Evolutionary conservation across 2,888 invertebrate genomes (phyloP), one percentile per base, ranked within the genome.

Genomic region (Prostheceraeus crozeri): DNA sequence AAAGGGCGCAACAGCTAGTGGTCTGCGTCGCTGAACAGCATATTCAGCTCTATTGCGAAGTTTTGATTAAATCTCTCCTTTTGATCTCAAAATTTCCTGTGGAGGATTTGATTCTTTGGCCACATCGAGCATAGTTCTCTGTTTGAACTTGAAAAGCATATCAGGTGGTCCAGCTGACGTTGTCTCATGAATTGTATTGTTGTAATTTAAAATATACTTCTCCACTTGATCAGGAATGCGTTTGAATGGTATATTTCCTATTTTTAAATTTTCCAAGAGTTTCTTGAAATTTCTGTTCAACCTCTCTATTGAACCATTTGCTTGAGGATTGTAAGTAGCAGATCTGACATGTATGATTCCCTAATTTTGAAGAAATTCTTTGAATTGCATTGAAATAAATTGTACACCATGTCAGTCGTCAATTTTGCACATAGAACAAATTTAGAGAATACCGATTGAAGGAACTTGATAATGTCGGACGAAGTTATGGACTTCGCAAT

Each of bases 291-390:
- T 54, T 54, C 28, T 54, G 33, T 46, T 54, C 4, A 52, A 21
- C 28, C 16, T 30, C 33, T 54, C 45, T 19, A 54, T 35, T 8
- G 35, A 19, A 21, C 54, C 31, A 54, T 54, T 54, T 23, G 27
- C 28, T 28, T 54, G 54, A 54, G 31, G 54, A 35, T 54, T 54
- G 54, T 54, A 54, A 54, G 33, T 54, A 27, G 54, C 31, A 25
- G 54, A 54, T 33, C 54, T 3, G 19, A 14, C 35, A 54, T 54
- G 54, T 35, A 21, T 30, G 19, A 54, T 54, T 21, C 54, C 54
- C 27, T 54, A 33, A 28, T 48, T 25, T 35, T 54, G 27, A 4
- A 54, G 14, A 35, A 54, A 54, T 33, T 54, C 6, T 54, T 54
- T 33, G 33, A 30, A 35, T 21, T 35, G 35, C 27, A 28, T 33